Percentiles rank a stretch among this genome's conserved stretches.
phyloP scores from a whole-genome alignment of 2,888 invertebrate genomes.

The Gasteruption jaculator region DNA sequence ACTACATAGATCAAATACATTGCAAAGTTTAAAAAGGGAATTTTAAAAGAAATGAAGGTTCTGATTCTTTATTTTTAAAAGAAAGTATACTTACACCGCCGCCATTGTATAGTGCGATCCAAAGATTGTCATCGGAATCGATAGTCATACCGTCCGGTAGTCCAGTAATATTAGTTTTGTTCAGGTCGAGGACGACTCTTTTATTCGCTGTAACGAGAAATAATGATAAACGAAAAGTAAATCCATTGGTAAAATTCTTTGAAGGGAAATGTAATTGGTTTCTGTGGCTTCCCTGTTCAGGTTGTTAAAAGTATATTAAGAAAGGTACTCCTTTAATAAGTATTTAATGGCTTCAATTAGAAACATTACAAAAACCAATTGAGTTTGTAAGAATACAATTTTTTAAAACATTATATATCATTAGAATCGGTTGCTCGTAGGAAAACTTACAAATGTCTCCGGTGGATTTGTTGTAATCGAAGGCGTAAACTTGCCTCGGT shows the following conservation, averaged over 20 bases:
- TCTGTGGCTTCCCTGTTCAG: too few relatives aligned
- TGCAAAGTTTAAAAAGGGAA: neutral
- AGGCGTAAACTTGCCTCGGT: conserved; percentile 63
- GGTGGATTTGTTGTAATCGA: conserved; percentile 60
- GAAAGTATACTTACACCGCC: conserved; percentile 57
- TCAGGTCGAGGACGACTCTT: conserved; percentile 58
- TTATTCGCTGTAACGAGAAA: conserved; percentile 53
- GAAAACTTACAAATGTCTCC: conserved; percentile 59
- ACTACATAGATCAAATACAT: neutral
- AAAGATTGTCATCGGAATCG: conserved; percentile 71
- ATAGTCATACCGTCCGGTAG: conserved; percentile 77
- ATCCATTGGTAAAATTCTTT: too few relatives aligned
- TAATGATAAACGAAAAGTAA: too few relatives aligned
- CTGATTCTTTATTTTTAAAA: neutral
- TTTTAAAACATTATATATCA: neutral
- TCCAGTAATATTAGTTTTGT: conserved; percentile 57
- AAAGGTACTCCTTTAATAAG: too few relatives aligned
- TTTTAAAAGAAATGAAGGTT: neutral
- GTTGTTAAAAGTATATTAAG: too few relatives aligned
- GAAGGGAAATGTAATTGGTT: too few relatives aligned
- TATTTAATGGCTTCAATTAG: neutral
- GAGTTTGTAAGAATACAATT: conserved; percentile 3
- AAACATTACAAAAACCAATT: too few relatives aligned
- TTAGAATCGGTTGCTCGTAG: too few relatives aligned
- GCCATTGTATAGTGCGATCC: conserved; percentile 67